Base-by-base conservation (phyloP, 2,888 invertebrate genomes). In the Nudaria mundana region DNA sequence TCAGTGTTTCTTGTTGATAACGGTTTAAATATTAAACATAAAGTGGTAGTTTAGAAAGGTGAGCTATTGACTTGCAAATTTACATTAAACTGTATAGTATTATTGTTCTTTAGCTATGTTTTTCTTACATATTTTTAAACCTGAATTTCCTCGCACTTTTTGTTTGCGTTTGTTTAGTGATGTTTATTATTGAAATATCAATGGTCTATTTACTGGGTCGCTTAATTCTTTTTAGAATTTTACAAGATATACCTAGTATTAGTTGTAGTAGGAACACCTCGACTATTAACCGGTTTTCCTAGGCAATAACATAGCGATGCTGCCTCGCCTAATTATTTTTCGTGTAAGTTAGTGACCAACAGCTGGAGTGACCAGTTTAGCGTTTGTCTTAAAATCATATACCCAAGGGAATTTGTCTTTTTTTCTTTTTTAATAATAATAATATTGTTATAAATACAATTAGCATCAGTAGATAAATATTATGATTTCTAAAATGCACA, bases 201-300 rank as follows among this genome's bases (percentile, higher is more conserved):
- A 11, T 8, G 28, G 16, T 23, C 3, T 5, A 10, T 0, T 6
- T 7, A 3, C 1, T 25, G 11, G 6, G n/a, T n/a, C n/a, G n/a
- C 11, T 4, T 32, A 16, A 3, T 7, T 11, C 4, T 5, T 16
- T 11, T 20, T 14, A 15, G 12, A 26, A 7, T 36, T 44, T 37
- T 24, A 12, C 24, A 32, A 8, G 12, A 36, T 38, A 32, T 30
- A 37, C n/a, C 35, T 34, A 13, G 11, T 13, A 7, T 2, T 22
- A 20, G n/a, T n/a, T n/a, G n/a, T n/a, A 24, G 30, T 48, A 22
- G 41, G 43, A 52, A 42, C 43, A 54, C 57, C 52, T 50, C 41
- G n/a, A 40, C 34, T 48, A 34, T 40, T 44, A 61, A 75, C 72
- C 72, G 73, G 76, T 73, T 76, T 62, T 37, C 10, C n/a, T 25